A percentile compares a stretch with the other conserved stretches of the same genome.
Evolutionary conservation across 2,113 vertebrate genomes (phyloP).

Genomic region (Vimba vimba): DNA sequence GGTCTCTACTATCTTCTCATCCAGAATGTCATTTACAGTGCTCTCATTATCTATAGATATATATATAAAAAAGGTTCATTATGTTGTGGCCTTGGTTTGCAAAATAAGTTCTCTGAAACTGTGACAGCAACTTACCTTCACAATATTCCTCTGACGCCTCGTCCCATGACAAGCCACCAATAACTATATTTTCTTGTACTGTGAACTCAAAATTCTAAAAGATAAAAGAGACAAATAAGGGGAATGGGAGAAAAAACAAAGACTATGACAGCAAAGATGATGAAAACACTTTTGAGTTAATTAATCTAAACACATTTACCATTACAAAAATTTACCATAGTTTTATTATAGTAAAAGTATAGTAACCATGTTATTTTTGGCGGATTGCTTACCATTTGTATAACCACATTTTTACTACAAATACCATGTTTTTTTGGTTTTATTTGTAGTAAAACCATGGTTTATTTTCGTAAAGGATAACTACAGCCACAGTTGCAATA

Average conservation of each 20-base stretch:
- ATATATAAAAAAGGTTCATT: not conserved
- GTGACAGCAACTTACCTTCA: slow-evolving; percentile 22
- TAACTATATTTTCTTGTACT: slow-evolving; percentile 84
- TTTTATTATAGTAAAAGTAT: no score
- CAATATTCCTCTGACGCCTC: slow-evolving; percentile 72
- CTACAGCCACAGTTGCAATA: not conserved
- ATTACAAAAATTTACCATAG: no score
- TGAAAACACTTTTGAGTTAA: no score
- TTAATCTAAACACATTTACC: no score
- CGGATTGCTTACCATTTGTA: no score
- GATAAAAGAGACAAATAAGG: not conserved
- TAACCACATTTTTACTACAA: no score
- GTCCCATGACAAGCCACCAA: slow-evolving; percentile 83
- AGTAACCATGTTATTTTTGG: no score
- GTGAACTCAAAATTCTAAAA: slow-evolving; percentile 86
- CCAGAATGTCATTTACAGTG: slow-evolving; percentile 84
- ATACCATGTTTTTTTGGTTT: no score
- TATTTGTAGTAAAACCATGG: no score
- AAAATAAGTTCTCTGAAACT: not conserved
- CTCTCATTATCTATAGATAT: slow-evolving; percentile 60
- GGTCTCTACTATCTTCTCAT: slow-evolving; percentile 85
- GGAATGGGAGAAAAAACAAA: not conserved
- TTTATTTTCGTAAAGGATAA: no score
- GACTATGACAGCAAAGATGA: not conserved
- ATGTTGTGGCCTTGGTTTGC: not conserved